Base-by-base conservation (phyloP, 64 coral and sea anemone species). In the Astreopora myriophthalma region DNA sequence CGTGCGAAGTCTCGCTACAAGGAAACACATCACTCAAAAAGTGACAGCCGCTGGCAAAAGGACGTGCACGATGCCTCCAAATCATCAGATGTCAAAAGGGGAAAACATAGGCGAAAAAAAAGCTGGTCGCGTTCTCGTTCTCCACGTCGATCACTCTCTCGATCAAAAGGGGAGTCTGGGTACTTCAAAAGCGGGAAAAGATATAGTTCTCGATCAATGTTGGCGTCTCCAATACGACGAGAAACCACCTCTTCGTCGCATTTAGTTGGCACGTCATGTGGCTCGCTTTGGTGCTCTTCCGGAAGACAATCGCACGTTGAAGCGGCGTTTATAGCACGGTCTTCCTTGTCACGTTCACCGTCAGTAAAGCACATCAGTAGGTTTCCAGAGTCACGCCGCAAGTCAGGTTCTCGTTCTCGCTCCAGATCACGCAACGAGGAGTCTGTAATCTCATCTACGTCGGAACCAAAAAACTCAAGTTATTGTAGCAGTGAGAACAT, bases 401-500 rank as follows among this genome's bases (percentile, higher is more conserved):
- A 16, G 23, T 94, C 86, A 58, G 48, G 76, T 12, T 84, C 66
- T 10, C 64, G 46, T 11, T 29, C 46, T 86, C 77, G 1, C 27
- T 20, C 11, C 49, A 73, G n/a, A 2, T 80, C 38, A 31, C 63
- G 40, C 34, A 24, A 11, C 28, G 32, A 31, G 3, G 26, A 80
- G 8, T 63, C 29, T n/a, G 14, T 7, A 33, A 48, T 13, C n/a
- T 9, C 42, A 26, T 38, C 48, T 16, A 24, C 37, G 52, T 42
- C 32, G 20, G 28, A 65, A 20, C 8, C 32, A 10, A 74, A 20
- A 19, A 36, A 48, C 12, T 68, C 34, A 76, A 44, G 1, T 70
- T 81, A 80, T 23, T 48, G 71, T 1, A 90, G 79, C 13, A 88
- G 90, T 23, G 57, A 49, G 33, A 81, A 86, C 34, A 90, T 96